A percentile compares a stretch with the other conserved stretches of the same genome.
Evolutionary conservation across 2,888 invertebrate genomes (phyloP).

Genomic region (Himalopsyche kuldschensis): DNA sequence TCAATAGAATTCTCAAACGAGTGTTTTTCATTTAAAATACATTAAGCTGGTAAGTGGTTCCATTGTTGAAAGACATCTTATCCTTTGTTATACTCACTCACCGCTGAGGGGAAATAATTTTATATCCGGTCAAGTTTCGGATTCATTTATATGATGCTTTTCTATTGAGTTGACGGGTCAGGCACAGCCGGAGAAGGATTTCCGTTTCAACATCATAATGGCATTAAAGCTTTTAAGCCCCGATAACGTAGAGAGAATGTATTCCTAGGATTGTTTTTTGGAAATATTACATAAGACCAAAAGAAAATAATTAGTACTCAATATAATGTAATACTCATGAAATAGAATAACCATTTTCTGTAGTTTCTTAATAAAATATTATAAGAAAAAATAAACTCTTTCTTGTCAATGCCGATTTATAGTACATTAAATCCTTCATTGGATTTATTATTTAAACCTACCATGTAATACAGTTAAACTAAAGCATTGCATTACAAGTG

Average conservation of each 20-base stretch:
- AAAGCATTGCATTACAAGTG: too few relatives aligned
- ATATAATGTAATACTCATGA: too few relatives aligned
- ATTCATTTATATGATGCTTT: conserved; percentile 12
- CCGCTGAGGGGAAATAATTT: not conserved
- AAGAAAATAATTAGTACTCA: too few relatives aligned
- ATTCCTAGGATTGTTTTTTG: not conserved
- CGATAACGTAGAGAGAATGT: not conserved
- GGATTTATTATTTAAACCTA: too few relatives aligned
- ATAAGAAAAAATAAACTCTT: too few relatives aligned
- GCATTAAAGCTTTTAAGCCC: conserved; percentile 12
- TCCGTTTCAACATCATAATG: conserved; percentile 19
- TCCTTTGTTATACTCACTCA: conserved; percentile 7
- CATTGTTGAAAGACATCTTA: not conserved
- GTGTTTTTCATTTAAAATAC: not conserved
- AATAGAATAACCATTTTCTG: too few relatives aligned
- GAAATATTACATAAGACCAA: not conserved
- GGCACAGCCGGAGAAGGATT: conserved; percentile 8
- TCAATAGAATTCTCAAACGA: not conserved
- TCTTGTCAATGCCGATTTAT: too few relatives aligned
- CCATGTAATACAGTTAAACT: too few relatives aligned
- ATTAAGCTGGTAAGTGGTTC: not conserved
- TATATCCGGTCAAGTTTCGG: conserved; percentile 17
- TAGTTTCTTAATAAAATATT: too few relatives aligned
- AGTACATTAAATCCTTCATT: too few relatives aligned
- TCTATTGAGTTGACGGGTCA: conserved; percentile 6